phyloP scores from a whole-genome alignment of 2,113 vertebrate species.

The Panthera tigris region DNA sequence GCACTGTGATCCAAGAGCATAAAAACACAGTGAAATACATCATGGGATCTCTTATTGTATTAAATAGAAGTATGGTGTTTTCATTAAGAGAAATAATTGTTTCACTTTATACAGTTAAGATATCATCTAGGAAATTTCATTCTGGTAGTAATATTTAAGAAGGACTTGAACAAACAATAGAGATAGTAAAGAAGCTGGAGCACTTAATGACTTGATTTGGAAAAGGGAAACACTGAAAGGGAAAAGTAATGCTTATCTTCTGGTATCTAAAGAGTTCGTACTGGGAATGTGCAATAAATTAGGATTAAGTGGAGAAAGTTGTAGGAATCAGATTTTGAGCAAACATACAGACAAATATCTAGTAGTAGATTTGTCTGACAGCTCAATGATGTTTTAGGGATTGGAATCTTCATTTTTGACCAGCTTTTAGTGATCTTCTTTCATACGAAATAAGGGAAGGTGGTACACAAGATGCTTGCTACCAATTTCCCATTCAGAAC shows the following conservation, averaged over 20 bases:
- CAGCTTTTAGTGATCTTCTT: not conserved
- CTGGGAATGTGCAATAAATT: not conserved
- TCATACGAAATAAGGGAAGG: not conserved
- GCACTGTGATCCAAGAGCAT: not conserved
- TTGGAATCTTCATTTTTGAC: not conserved
- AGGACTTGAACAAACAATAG: not conserved
- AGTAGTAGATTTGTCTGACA: not conserved
- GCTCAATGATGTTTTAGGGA: not conserved
- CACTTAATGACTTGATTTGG: not conserved
- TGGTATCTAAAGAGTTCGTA: not conserved
- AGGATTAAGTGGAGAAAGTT: not conserved
- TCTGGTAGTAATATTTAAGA: not conserved
- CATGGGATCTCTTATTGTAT: not conserved
- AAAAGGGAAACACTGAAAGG: not conserved
- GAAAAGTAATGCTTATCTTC: not conserved
- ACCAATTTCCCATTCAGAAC: rapidly evolving
- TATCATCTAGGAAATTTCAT: not conserved
- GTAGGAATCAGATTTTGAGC: not conserved
- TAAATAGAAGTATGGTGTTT: not conserved
- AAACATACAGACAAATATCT: not conserved
- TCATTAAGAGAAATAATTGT: not conserved
- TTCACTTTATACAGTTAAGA: not conserved
- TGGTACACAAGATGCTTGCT: not conserved
- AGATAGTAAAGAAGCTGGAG: not conserved
- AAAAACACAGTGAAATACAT: not conserved